Conservation (phyloP, 2,888 invertebrate species). For the Silvanus unidentatus region DNA sequence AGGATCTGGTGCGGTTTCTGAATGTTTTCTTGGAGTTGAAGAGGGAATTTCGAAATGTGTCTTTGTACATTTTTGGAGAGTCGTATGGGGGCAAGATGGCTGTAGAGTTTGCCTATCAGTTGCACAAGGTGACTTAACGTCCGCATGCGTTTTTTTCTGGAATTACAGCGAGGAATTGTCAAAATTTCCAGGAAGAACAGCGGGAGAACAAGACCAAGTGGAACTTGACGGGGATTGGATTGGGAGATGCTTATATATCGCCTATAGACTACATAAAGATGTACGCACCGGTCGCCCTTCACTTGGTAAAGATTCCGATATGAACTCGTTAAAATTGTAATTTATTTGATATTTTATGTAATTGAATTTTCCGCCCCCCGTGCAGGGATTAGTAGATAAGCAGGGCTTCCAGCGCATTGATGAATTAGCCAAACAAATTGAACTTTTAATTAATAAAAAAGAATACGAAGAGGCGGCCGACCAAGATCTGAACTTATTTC, state of each 20-base stretch:
- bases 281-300: constrained; percentile 74
- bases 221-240: constrained; percentile 69
- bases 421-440: constrained; percentile 30
- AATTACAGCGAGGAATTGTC: not conserved
- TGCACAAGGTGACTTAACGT: constrained; percentile 47
- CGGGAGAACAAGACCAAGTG: constrained; percentile 39
- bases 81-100: constrained; percentile 92
- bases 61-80: constrained; percentile 79
- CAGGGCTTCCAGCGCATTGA: constrained; percentile 31
- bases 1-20: constrained; percentile 69
- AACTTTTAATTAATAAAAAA: constrained; percentile 37
- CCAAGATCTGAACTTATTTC: constrained; percentile 55
- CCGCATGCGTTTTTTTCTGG: not conserved
- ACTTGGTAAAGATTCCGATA: constrained; percentile 50
- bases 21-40: constrained; percentile 60
- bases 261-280: constrained; percentile 76
- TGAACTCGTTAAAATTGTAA: constrained; percentile 14
- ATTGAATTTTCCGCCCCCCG: constrained; percentile 21
- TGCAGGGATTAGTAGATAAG: constrained; percentile 33
- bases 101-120: constrained; percentile 66
- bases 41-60: constrained; percentile 65
- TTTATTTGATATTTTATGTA: constrained; percentile 18
- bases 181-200: constrained; percentile 17
- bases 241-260: constrained; percentile 87
- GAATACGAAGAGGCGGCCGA: constrained; percentile 57